Evolutionary conservation across 2,797 vertebrate species (phyloP).

Genomic region (Crenichthys baileyi): DNA sequence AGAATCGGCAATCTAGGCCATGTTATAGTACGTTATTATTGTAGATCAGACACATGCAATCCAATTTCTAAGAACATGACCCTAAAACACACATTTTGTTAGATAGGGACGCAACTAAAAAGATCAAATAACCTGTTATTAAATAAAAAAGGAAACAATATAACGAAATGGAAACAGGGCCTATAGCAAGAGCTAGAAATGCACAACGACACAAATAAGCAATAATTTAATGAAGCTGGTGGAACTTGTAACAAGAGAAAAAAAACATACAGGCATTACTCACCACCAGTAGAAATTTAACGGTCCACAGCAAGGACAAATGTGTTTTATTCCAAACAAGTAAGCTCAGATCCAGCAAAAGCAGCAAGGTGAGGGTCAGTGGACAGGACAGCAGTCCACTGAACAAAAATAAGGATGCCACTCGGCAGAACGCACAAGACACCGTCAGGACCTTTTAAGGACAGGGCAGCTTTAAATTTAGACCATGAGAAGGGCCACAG

Average conservation of each 20-base stretch:
- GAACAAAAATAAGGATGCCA: constrained; percentile 98
- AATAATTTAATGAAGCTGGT: neutral
- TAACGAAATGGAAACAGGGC: constrained; percentile 14
- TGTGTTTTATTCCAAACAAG: constrained; percentile 74
- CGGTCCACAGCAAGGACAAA: constrained; percentile 43
- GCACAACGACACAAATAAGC: neutral
- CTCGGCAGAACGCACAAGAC: constrained; percentile 92
- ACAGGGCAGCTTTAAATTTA: constrained; percentile 92
- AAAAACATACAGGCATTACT: constrained; percentile 62
- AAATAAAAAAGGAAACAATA: constrained; percentile 4
- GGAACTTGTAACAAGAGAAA: neutral
- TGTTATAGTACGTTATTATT: constrained; percentile 5
- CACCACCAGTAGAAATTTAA: constrained; percentile 79
- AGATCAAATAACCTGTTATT: neutral
- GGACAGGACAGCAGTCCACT: constrained; percentile 82
- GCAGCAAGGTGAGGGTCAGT: constrained; percentile 81
- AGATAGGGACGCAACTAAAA: constrained; percentile 16
- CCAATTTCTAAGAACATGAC: constrained; percentile 30
- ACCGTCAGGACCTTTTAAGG: constrained; percentile 97
- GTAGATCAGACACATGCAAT: constrained; percentile 38
- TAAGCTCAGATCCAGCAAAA: constrained; percentile 76
- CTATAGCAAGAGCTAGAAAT: neutral
- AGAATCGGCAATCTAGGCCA: neutral
- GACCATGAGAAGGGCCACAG: constrained; percentile 72
- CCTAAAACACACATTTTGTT: constrained; percentile 15